These are phyloP conservation scores for Rhyacophila brunnea DNA, from an alignment of 1,140 invertebrate genomes.

Conservation along the genomic window DNA sequence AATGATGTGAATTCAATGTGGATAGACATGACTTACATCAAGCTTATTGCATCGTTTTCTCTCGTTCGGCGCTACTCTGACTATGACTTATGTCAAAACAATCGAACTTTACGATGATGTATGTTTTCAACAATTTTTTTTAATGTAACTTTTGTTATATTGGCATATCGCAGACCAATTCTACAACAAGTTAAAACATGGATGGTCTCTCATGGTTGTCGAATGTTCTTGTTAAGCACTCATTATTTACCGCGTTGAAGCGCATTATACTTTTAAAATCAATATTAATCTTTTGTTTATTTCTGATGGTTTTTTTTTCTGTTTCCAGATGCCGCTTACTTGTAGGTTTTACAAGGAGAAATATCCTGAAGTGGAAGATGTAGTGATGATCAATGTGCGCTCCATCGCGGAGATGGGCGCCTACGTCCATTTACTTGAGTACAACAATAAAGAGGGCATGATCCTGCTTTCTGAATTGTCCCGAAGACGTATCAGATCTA, in stretches of 20 bases:
- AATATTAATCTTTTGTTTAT: not conserved
- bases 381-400: conserved; percentile 98
- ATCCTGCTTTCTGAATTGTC: conserved; percentile 95
- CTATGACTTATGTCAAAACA: no score
- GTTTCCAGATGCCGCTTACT: conserved; percentile 81
- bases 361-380: conserved; percentile 98
- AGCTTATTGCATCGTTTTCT: no score
- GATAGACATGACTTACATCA: no score
- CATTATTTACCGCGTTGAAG: not conserved
- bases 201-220: no score
- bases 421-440: conserved; percentile 96
- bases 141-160: no score
- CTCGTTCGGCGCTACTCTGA: no score
- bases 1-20: no score
- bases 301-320: conserved; percentile 1
- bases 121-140: no score
- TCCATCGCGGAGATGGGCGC: conserved; percentile 99
- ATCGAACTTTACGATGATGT: no score
- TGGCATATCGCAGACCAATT: no score
- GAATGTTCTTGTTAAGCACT: no score
- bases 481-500: conserved; percentile 95
- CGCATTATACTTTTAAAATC: not conserved
- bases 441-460: conserved; percentile 99
- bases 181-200: no score
- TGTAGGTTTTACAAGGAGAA: conserved; percentile 98